Conservation (phyloP, 2,888 invertebrate genomes). For the Tiphia femorata region DNA sequence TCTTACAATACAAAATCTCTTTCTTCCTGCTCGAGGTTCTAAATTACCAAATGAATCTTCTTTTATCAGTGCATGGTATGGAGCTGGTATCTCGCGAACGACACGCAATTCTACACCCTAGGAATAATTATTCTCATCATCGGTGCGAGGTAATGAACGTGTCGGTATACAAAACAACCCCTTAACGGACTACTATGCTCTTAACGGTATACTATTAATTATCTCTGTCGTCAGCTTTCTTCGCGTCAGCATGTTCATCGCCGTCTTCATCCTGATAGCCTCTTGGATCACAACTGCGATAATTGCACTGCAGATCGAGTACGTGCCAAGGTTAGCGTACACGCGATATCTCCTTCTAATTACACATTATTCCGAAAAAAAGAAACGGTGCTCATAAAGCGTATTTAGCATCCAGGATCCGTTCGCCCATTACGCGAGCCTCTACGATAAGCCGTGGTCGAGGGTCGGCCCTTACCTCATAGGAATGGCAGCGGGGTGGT, state of each 20-base stretch:
- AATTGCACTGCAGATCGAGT: conserved; percentile 63
- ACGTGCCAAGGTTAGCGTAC: conserved; percentile 57
- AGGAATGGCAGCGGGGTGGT: conserved; percentile 62
- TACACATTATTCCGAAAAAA: background rate
- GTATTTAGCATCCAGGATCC: conserved; percentile 52
- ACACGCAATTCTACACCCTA: conserved; percentile 82
- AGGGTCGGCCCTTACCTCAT: conserved; percentile 66
- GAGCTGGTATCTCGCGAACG: conserved; percentile 88
- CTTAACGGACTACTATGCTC: background rate
- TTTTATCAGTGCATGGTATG: conserved; percentile 79
- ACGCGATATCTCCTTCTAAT: background rate
- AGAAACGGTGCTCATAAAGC: background rate
- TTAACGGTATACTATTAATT: background rate
- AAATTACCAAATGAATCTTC: conserved; percentile 3
- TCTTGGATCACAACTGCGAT: conserved; percentile 71
- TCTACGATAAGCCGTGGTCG: conserved; percentile 67
- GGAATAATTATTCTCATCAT: conserved; percentile 77
- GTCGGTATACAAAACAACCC: background rate
- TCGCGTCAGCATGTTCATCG: conserved; percentile 58
- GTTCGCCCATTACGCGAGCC: conserved; percentile 54
- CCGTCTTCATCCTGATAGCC: conserved; percentile 65
- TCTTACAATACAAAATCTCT: background rate
- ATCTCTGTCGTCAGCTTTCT: conserved; percentile 42
- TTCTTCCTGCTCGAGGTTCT: background rate
- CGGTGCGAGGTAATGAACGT: conserved; percentile 78